phyloP scores from a whole-genome alignment of 2,888 invertebrate genomes.

The Nymphalis c-album region DNA sequence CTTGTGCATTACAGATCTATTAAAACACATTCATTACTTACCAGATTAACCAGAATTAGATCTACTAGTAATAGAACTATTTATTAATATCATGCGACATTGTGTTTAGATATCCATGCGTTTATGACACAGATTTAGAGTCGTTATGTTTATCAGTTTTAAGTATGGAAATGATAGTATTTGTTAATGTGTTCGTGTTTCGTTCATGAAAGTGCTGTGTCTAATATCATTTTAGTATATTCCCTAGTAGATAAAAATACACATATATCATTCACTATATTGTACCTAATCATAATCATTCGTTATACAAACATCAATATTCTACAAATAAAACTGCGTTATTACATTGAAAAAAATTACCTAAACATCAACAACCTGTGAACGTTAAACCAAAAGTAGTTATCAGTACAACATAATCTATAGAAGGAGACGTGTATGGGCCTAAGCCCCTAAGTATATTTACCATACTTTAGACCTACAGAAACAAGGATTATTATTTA shows the following conservation, averaged over 20 bases:
- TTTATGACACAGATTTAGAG: constrained; percentile 43
- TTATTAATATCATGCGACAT: constrained; percentile 37
- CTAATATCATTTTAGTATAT: constrained; percentile 44
- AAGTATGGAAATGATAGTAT: constrained; percentile 55
- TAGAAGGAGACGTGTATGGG: constrained; percentile 54
- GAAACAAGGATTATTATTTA: constrained; percentile 33
- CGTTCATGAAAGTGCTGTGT: constrained; percentile 64
- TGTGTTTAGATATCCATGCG: constrained; percentile 39
- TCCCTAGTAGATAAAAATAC: constrained; percentile 33
- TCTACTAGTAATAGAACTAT: constrained; percentile 30
- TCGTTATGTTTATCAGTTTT: constrained; percentile 36
- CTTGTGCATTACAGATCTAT: constrained; percentile 50
- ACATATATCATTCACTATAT: constrained; percentile 61
- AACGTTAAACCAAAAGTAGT: constrained; percentile 71
- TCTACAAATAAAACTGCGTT: constrained; percentile 39
- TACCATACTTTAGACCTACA: constrained; percentile 38
- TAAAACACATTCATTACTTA: constrained; percentile 40
- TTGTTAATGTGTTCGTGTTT: constrained; percentile 66
- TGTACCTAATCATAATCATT: constrained; percentile 37
- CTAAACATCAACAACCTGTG: constrained; percentile 79
- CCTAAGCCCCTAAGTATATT: constrained; percentile 49
- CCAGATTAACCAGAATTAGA: constrained; percentile 32
- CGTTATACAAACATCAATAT: constrained; percentile 39
- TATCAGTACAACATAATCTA: constrained; percentile 65
- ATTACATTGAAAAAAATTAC: constrained; percentile 69